Evolutionary conservation across 2,797 vertebrate species (phyloP).

Genomic region (Delichon dasypus): DNA sequence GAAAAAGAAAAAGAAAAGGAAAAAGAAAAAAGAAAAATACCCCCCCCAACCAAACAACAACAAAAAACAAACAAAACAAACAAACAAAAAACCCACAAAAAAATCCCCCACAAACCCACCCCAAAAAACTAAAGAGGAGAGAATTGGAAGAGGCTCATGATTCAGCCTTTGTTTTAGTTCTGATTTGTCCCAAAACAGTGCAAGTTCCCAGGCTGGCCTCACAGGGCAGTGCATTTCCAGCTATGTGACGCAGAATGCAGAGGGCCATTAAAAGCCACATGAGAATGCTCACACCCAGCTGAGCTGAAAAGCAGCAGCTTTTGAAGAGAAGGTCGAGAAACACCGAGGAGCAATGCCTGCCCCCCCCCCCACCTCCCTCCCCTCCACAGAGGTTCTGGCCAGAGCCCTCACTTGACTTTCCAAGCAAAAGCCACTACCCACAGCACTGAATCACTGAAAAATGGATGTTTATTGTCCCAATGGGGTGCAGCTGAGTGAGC

Average conservation of each 20-base stretch:
- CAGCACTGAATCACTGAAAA: neutral
- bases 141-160: neutral
- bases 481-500: neutral
- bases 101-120: neutral
- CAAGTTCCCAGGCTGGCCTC: neutral
- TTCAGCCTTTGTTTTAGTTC: neutral
- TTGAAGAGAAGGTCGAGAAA: neutral
- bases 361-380: neutral
- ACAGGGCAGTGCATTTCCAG: neutral
- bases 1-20: neutral
- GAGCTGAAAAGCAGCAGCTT: neutral
- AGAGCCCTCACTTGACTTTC: neutral
- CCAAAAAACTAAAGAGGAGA: neutral
- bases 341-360: neutral
- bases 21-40: neutral
- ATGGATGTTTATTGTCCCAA: neutral
- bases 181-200: neutral
- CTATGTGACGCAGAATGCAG: accelerated
- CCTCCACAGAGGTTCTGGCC: neutral
- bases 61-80: too few species aligned
- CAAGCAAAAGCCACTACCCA: neutral
- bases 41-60: too few species aligned
- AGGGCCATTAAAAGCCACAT: neutral
- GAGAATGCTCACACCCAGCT: neutral
- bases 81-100: too few species aligned